Evolutionary conservation across 2,113 vertebrate genomes (phyloP).

Genomic region (Ifrita kowaldi): DNA sequence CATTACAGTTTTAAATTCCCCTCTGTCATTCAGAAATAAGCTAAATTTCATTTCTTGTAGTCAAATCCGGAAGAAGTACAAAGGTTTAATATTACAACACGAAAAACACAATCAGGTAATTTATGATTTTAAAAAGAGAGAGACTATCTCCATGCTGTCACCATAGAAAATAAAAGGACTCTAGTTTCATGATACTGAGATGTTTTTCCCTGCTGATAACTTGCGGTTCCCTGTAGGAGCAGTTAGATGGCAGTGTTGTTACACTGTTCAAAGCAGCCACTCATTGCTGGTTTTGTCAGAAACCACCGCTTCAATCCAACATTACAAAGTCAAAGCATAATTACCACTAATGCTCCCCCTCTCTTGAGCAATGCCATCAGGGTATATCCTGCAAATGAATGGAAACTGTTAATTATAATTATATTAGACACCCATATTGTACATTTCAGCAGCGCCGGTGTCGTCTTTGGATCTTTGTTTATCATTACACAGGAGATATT

Average conservation of each 20-base stretch:
- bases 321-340: constrained; percentile 74
- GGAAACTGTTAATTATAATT: constrained; percentile 77
- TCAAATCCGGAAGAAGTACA: not conserved
- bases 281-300: constrained; percentile 2
- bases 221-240: not conserved
- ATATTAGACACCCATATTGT: constrained; percentile 71
- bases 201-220: not conserved
- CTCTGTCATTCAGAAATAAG: not conserved
- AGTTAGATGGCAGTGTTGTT: constrained; percentile 68
- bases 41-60: not conserved
- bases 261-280: not conserved
- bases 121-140: not conserved
- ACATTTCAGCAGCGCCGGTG: constrained; percentile 27
- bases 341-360: constrained; percentile 70
- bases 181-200: rapidly evolving
- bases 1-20: not conserved
- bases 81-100: not conserved
- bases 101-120: rapidly evolving
- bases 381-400: constrained; percentile 73
- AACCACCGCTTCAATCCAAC: constrained; percentile 54
- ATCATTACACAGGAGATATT: constrained; percentile 33
- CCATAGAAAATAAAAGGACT: not conserved
- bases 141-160: not conserved
- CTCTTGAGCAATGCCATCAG: constrained; percentile 69
- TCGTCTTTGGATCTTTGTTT: constrained; percentile 52